Percentiles rank a stretch among this genome's conserved stretches.
These are phyloP conservation scores for Kryptopterus vitreolus DNA, from an alignment of 2,797 vertebrate species.

Conservation along the genomic window DNA sequence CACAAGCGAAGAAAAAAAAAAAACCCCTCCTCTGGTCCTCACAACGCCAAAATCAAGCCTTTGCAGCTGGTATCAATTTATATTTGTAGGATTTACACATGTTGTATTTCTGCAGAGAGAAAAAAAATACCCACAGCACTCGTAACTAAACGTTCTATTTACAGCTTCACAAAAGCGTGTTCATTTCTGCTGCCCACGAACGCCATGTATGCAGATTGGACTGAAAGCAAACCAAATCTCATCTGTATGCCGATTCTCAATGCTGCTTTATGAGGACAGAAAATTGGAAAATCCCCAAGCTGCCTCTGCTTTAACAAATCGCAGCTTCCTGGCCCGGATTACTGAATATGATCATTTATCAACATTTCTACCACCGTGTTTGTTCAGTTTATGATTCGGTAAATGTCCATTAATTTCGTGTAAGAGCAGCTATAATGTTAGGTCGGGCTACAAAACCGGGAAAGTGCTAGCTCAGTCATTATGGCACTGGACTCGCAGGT, in stretches of 20 bases:
- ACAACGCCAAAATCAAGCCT: neutral
- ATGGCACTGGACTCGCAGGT: too few relatives aligned
- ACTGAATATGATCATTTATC: constrained; percentile 1
- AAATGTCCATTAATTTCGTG: neutral
- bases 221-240: constrained; percentile 31
- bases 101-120: neutral
- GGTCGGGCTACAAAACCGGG: too few relatives aligned
- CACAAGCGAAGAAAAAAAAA: neutral
- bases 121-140: constrained; percentile 10
- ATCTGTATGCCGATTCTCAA: constrained; percentile 24
- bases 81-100: neutral
- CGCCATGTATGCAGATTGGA: constrained; percentile 18
- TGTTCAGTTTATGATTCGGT: neutral
- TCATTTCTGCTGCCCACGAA: constrained; percentile 19
- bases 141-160: constrained; percentile 18
- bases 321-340: constrained; percentile 5
- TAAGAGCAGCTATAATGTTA: neutral
- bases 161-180: constrained; percentile 24
- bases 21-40: neutral
- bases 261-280: constrained; percentile 21
- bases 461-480: too few relatives aligned
- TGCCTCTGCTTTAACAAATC: constrained; percentile 12
- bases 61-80: neutral
- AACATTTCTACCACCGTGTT: neutral
- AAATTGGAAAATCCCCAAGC: constrained; percentile 29